Evolutionary conservation across 2,888 invertebrate genomes (phyloP).

Genomic region (Caradrina clavipalpis): DNA sequence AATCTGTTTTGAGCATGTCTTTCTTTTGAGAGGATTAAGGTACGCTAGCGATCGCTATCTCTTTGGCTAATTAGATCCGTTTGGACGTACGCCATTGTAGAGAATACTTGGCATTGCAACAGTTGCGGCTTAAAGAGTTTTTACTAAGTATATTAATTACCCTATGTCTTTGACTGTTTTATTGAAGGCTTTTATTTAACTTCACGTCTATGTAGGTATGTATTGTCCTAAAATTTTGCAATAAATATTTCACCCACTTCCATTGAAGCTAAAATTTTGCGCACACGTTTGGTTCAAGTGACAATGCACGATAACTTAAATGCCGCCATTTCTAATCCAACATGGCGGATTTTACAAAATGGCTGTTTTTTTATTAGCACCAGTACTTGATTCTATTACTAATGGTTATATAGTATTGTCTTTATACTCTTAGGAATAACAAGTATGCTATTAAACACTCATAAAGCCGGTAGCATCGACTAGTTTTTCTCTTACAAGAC

Average conservation of each 20-base stretch:
- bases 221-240: too few relatives aligned
- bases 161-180: too few relatives aligned
- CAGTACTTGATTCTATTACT: slow-evolving; percentile 29
- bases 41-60: slow-evolving; percentile 29
- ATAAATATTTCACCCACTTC: too few relatives aligned
- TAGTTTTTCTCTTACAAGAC: slow-evolving; percentile 23
- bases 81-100: slow-evolving; percentile 30
- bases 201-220: too few relatives aligned
- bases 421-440: background rate
- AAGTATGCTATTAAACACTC: slow-evolving; percentile 23
- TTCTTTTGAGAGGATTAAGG: slow-evolving; percentile 23
- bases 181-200: too few relatives aligned
- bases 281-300: too few relatives aligned
- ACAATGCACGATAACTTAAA: too few relatives aligned
- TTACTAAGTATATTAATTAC: too few relatives aligned
- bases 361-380: slow-evolving; percentile 19
- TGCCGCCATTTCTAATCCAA: too few relatives aligned
- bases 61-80: slow-evolving; percentile 44
- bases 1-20: too few relatives aligned
- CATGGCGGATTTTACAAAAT: too few relatives aligned
- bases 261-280: too few relatives aligned
- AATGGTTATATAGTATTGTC: slow-evolving; percentile 19
- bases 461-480: slow-evolving; percentile 36
- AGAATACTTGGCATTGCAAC: slow-evolving; percentile 15
- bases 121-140: slow-evolving; percentile 38